Percentiles rank a stretch among this genome's conserved stretches.
These are phyloP conservation scores for Sarcophaga variegata DNA, from an alignment of 2,888 invertebrate species.

Conservation along the genomic window DNA sequence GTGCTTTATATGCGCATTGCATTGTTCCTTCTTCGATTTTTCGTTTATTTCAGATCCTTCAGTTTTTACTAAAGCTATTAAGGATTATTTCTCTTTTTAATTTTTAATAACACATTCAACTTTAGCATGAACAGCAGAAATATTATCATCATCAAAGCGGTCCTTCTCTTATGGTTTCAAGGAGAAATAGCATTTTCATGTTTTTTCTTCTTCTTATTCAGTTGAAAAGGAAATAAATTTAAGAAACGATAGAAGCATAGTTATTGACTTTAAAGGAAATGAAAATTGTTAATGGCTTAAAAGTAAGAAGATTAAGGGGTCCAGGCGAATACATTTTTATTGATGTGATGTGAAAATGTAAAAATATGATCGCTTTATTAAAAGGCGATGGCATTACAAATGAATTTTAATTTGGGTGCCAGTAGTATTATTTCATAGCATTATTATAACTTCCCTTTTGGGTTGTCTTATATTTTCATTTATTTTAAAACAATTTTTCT, in stretches of 20 bases:
- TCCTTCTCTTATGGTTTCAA: not conserved
- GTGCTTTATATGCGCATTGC: not conserved
- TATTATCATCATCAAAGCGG: not conserved
- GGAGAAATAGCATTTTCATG: not conserved
- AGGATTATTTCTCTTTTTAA: not conserved
- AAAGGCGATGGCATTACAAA: no score
- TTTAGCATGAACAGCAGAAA: not conserved
- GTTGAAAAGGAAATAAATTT: not conserved
- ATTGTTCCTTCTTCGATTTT: no score
- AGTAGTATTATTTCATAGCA: no score
- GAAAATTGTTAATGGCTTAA: not conserved
- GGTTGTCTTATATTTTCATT: conserved; percentile 6
- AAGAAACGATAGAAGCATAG: not conserved
- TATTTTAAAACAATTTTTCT: conserved; percentile 12
- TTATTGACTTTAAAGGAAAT: not conserved
- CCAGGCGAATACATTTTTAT: no score
- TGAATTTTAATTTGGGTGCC: no score
- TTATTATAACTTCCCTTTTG: not conserved
- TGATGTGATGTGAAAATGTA: no score
- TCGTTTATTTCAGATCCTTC: not conserved
- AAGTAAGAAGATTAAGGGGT: no score
- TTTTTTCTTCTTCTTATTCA: not conserved
- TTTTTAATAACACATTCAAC: conserved; percentile 6
- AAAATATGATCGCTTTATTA: no score
- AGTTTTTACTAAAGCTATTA: no score